Conservation (phyloP, 1,140 invertebrate genomes). For the Solenopsis fugax region DNA sequence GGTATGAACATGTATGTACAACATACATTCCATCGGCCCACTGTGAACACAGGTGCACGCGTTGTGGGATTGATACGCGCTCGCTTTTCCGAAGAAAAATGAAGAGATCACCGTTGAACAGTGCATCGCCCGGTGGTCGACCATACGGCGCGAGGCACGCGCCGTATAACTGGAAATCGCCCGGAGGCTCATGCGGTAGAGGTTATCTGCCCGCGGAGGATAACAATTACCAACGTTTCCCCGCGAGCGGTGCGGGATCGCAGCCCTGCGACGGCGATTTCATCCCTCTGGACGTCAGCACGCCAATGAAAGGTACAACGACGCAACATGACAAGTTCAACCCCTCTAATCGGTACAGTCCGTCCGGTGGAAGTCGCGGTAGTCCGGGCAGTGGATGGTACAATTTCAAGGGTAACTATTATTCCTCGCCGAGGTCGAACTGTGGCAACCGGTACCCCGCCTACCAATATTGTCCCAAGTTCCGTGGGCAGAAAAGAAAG, state of each 20-base stretch:
- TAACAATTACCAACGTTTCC: constrained; percentile 40
- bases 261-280: constrained; percentile 69
- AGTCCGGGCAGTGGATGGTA: constrained; percentile 62
- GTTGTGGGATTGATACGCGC: neutral
- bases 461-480: constrained; percentile 64
- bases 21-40: no score
- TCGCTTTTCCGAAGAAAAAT: constrained; percentile 58
- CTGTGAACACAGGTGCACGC: neutral
- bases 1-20: no score
- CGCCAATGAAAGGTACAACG: constrained; percentile 34
- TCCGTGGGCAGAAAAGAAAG: constrained; percentile 60
- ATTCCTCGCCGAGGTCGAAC: constrained; percentile 57
- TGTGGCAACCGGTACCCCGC: constrained; percentile 62
- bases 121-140: constrained; percentile 63
- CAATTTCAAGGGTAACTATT: constrained; percentile 61
- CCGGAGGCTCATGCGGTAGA: constrained; percentile 56
- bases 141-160: constrained; percentile 17
- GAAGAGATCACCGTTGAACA: constrained; percentile 79
- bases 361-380: constrained; percentile 24
- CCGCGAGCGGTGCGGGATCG: neutral
- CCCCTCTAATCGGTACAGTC: constrained; percentile 50
- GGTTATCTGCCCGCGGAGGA: constrained; percentile 67
- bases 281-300: constrained; percentile 76
- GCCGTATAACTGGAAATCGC: constrained; percentile 65
- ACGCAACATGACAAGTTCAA: constrained; percentile 47